Base-by-base conservation (phyloP, 2,113 vertebrate species). In the Monopterus albus region DNA sequence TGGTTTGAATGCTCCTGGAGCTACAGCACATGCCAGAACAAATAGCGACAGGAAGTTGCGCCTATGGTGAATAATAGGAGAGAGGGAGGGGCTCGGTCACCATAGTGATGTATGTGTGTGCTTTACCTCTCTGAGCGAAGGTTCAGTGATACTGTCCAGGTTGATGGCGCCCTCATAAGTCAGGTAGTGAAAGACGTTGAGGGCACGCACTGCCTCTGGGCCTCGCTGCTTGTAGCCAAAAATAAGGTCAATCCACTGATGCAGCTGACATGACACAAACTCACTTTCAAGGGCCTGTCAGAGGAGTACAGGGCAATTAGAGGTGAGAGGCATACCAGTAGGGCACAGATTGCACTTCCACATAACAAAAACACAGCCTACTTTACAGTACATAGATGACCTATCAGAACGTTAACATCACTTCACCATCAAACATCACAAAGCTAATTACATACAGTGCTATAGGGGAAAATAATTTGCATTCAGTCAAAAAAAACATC, bases 161-260 rank as follows among this genome's bases (percentile, higher is more conserved):
- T 91, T 96, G 89, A 97, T 92, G 31, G 95, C 95, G 91, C 96
- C 95, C 92, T 98, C 96, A 53, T 99, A 99, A 23, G 97, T 98
- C 88, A 98, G 89, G 89, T 97, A 94, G 94, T 97, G 96, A 81
- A 98, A 99, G 92, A 99, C 95, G 7, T 99, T 99, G 90, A 99
- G 96, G 46, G 96, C 96, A 6, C 97, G 95, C 56, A 95, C 95
- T 0, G 98, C 97, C 92, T 99, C 97, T 1, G 98, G 98, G 58
- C 97, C 98, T 71, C 97, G 94, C 86, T 99, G 97, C 89, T 98
- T 99, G 91, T 99, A 99, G 91, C 98, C 96, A 91, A 99, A 99
- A 92, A 99, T 95, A 85, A 99, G 96, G 92, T 99, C 98, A 83
- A 99, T 97, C 98, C 98, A 99, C 87, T 98, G 98, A 91, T 98